Conservation (phyloP, 2,797 vertebrate species). For the Avahi laniger region DNA sequence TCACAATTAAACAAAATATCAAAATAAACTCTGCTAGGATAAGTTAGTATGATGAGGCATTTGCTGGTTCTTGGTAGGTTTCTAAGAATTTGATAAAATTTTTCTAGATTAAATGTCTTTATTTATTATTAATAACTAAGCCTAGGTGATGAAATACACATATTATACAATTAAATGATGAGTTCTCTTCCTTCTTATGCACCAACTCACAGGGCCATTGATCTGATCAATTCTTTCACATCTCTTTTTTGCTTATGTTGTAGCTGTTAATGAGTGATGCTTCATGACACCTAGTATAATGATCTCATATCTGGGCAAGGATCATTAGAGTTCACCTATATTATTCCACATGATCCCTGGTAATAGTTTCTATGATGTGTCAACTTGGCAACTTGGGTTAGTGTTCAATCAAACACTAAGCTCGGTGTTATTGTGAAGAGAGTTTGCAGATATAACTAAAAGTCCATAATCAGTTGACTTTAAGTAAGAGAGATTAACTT, state of each 20-base stretch:
- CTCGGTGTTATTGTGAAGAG: not conserved
- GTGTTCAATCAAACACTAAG: not conserved
- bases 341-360: not conserved
- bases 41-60: not conserved
- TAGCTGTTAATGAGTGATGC: not conserved
- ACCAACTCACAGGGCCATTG: not conserved
- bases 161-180: conserved; percentile 7
- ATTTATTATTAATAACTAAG: not conserved
- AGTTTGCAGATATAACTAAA: not conserved
- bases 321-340: not conserved
- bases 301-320: not conserved
- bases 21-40: not conserved
- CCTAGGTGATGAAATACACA: not conserved
- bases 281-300: not conserved
- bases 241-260: not conserved
- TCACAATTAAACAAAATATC: conserved; percentile 3
- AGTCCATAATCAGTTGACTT: not conserved
- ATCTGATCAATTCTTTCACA: not conserved
- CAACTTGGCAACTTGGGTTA: not conserved
- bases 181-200: not conserved
- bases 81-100: conserved; percentile 8
- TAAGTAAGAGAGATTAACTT: not conserved
- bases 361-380: not conserved
- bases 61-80: not conserved
- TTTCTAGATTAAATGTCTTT: conserved; percentile 13